A percentile compares a stretch with the other conserved stretches of the same genome.
Evolutionary conservation across 1,140 invertebrate species (phyloP).

Genomic region (Callitettix versicolor): DNA sequence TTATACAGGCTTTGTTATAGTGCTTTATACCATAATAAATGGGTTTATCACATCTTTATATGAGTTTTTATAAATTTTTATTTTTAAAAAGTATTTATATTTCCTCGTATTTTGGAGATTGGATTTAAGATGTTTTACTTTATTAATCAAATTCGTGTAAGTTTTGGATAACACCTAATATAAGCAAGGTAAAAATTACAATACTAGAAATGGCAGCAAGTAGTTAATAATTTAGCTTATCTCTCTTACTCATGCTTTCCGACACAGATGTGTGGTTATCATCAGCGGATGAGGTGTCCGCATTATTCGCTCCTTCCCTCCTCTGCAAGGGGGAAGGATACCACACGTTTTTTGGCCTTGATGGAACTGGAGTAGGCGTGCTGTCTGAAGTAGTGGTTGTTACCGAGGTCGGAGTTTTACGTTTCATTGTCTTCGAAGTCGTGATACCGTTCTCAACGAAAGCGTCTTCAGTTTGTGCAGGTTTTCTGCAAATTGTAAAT

Average conservation of each 20-base stretch:
- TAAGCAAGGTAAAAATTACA: too few relatives aligned
- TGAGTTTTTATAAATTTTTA: too few relatives aligned
- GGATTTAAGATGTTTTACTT: too few relatives aligned
- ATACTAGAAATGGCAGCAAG: too few relatives aligned
- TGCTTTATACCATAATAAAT: too few relatives aligned
- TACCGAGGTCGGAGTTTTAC: neutral
- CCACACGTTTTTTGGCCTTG: conserved; percentile 16
- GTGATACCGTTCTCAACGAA: neutral
- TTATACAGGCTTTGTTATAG: too few relatives aligned
- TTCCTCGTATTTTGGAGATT: too few relatives aligned
- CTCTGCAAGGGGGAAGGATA: conserved; percentile 16
- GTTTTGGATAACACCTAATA: too few relatives aligned
- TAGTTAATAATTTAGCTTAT: too few relatives aligned
- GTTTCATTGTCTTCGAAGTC: conserved; percentile 11
- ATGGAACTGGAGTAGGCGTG: neutral
- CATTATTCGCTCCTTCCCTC: conserved; percentile 12
- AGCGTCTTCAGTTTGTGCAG: neutral
- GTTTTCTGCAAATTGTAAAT: conserved; percentile 5
- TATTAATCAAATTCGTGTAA: too few relatives aligned
- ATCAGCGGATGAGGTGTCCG: conserved; percentile 11
- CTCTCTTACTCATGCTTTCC: conserved; percentile 2
- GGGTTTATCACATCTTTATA: too few relatives aligned
- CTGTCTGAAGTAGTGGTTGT: neutral
- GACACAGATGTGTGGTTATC: conserved; percentile 10
- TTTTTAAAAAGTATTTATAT: too few relatives aligned